phyloP scores from a whole-genome alignment of 2,888 invertebrate genomes.

The Caenorhabditis drosophilae region DNA sequence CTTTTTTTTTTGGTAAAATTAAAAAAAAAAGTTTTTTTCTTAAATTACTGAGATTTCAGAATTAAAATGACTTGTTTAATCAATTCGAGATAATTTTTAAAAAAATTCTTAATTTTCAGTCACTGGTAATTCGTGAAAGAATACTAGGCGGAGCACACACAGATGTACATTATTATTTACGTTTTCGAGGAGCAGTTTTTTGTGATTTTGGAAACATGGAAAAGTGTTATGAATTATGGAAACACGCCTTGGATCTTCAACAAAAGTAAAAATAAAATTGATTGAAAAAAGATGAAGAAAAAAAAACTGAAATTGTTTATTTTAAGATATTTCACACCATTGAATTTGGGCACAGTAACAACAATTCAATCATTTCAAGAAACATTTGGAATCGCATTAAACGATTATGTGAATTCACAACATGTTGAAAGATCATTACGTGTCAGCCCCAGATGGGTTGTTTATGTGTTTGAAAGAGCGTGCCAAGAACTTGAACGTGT shows the following conservation, averaged over 20 bases:
- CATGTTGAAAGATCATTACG: slow-evolving; percentile 12
- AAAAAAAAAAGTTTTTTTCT: no score
- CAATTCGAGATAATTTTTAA: no score
- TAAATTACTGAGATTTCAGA: no score
- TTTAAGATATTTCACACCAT: slow-evolving; percentile 79
- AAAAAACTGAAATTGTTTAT: background rate
- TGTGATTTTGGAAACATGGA: slow-evolving; percentile 76
- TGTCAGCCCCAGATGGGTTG: slow-evolving; percentile 23
- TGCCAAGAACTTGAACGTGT: slow-evolving; percentile 47
- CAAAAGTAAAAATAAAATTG: slow-evolving; percentile 30
- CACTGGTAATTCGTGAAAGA: slow-evolving; percentile 84
- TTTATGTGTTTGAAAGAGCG: slow-evolving; percentile 23
- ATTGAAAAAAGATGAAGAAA: background rate
- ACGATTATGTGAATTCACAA: slow-evolving; percentile 71
- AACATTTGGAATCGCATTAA: slow-evolving; percentile 84
- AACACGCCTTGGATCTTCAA: slow-evolving; percentile 79
- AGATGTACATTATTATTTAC: slow-evolving; percentile 79
- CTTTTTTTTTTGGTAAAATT: no score
- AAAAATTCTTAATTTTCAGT: slow-evolving; percentile 77
- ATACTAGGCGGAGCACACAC: slow-evolving; percentile 85
- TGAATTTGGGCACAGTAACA: slow-evolving; percentile 92
- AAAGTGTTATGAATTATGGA: slow-evolving; percentile 88
- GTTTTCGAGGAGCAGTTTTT: slow-evolving; percentile 91
- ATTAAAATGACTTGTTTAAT: no score
- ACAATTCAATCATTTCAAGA: slow-evolving; percentile 92